These are phyloP conservation scores for Hirudinaria manillensis DNA, from an alignment of 2,888 invertebrate species.

Conservation along the genomic window DNA sequence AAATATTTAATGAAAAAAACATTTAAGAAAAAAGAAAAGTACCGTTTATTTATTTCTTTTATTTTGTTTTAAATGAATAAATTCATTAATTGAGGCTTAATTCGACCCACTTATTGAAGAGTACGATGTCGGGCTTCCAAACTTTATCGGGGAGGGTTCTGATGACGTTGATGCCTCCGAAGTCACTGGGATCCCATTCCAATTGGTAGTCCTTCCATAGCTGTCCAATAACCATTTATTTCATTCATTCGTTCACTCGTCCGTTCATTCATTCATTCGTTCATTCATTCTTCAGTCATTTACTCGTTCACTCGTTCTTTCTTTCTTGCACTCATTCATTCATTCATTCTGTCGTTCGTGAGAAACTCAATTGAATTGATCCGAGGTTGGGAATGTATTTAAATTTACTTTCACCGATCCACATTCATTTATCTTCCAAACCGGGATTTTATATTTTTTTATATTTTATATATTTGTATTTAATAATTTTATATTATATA, in stretches of 20 bases:
- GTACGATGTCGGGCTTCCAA: slow-evolving; percentile 95
- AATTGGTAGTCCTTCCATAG: slow-evolving; percentile 94
- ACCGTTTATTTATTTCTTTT: neutral
- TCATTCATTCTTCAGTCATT: slow-evolving; percentile 1
- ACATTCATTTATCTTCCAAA: no score
- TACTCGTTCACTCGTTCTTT: neutral
- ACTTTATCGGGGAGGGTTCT: slow-evolving; percentile 92
- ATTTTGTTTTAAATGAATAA: neutral
- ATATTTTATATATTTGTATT: no score
- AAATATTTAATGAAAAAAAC: neutral
- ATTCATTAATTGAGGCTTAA: no score
- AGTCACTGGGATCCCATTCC: slow-evolving; percentile 93
- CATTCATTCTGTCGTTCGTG: no score
- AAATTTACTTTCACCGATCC: no score
- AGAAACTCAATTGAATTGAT: no score
- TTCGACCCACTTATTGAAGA: slow-evolving; percentile 66
- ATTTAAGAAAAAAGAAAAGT: neutral
- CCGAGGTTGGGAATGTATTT: no score
- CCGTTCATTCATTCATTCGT: no score
- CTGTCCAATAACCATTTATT: slow-evolving; percentile 48
- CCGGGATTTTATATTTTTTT: no score
- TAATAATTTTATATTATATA: no score
- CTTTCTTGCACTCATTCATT: neutral
- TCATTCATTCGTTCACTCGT: slow-evolving; percentile 4
- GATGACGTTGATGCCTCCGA: slow-evolving; percentile 87